Evolutionary conservation across 2,888 invertebrate genomes (phyloP).

Genomic region (Plutella xylostella): DNA sequence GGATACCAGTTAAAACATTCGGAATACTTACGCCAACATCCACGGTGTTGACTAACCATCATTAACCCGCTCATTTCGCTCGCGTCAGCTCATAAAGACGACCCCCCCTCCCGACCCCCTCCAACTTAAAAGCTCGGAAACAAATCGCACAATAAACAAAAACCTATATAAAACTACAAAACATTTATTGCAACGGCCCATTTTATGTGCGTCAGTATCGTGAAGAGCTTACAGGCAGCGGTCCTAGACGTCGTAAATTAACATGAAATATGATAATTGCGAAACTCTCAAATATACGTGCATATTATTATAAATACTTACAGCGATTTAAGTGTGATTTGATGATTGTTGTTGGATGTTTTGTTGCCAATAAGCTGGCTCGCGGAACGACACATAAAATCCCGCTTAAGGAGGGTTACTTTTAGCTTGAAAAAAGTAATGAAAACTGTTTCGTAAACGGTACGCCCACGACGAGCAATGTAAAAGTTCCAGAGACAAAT

Average conservation of each 20-base stretch:
- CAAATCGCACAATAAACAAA: constrained; percentile 57
- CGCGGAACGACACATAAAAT: too few species aligned
- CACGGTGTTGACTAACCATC: too few species aligned
- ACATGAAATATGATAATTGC: constrained; percentile 70
- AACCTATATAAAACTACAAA: too few species aligned
- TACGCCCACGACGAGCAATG: too few species aligned
- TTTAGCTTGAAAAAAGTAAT: too few species aligned
- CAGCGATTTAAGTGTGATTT: constrained; percentile 68
- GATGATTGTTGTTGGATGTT: constrained; percentile 65
- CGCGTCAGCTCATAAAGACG: constrained; percentile 35
- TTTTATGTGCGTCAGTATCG: constrained; percentile 55
- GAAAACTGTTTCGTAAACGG: too few species aligned
- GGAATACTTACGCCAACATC: too few species aligned
- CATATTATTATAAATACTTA: too few species aligned
- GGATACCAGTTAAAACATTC: too few species aligned
- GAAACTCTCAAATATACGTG: constrained; percentile 69
- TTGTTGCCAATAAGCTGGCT: constrained; percentile 65
- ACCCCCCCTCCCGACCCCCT: constrained; percentile 18
- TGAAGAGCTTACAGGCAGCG: constrained; percentile 56
- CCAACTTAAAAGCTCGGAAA: constrained; percentile 32
- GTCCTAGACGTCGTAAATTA: constrained; percentile 67
- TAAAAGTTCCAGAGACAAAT: too few species aligned
- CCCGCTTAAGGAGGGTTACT: too few species aligned
- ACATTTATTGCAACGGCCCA: constrained; percentile 56
- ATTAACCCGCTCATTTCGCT: too few species aligned